Evolutionary conservation across 92 coral and sea anemone species (phyloP), one percentile per base, ranked within the genome.

Genomic region (Palythoa caribaeorum): DNA sequence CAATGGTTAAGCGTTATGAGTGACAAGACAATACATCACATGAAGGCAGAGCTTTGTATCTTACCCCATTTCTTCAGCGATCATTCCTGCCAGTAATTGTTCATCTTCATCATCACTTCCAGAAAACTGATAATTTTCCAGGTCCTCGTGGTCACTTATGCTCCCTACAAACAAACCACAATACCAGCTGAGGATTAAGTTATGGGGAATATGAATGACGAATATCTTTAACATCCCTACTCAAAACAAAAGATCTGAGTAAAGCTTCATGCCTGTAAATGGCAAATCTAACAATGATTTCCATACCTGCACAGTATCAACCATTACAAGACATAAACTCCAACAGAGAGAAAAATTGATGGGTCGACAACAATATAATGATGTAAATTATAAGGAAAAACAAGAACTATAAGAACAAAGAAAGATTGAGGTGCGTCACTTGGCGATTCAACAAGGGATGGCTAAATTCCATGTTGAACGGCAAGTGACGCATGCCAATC

Each of bases 11-110:
- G 66, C 1, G 5, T 2, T 59, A 14, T 14, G 17, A 15, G 17
- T 2, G 20, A 63, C 35, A 16, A 2, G 70, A n/a, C 21, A 35
- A 6, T 38, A 20, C 5, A 6, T 16, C 12, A 47, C 54, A 50
- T 5, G 14, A 38, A 16, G 15, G 54, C 20, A 37, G 1, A 57
- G 50, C 53, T 2, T 53, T 60, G 10, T 1, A 80, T 6, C 91
- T 88, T 79, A 97, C 99, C 98, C 99, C 99, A 97, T 97, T 76
- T 97, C 99, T 87, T 97, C 99, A 15, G 99, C 99, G 63, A 97
- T 97, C 88, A 96, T 93, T 87, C 96, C 98, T 35, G 97, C 99
- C 84, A 97, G 79, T 19, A 95, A 90, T 81, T 96, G 94, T 10
- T 97, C 99, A 84, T 97, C 99, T 88, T 97, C 99, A 65, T 97